Base-by-base conservation (phyloP, 2,797 vertebrate genomes). In the Ctenopoma kingsleyae region DNA sequence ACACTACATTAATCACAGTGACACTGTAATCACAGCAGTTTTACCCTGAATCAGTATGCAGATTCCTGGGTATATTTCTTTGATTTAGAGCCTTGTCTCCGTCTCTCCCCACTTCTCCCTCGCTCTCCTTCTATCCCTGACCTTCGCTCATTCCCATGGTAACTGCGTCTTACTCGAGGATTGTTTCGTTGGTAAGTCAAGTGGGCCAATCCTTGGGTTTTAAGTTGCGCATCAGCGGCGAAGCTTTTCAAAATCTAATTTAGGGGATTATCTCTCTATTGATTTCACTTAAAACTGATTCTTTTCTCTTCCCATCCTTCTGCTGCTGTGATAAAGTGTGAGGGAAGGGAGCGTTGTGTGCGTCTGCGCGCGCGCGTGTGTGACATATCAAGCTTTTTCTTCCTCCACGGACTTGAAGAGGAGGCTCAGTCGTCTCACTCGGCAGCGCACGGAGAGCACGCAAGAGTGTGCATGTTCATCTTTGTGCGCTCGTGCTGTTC, bases 221-320 rank as follows among this genome's bases (percentile, higher is more conserved):
- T 88, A 89, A 91, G 71, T 90, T 85, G 76, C 67, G 67, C 81
- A 74, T 84, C 87, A 61, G 71, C 71, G 71, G 69, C 78, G 52
- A 86, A 90, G 90, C 88, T 87, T 91, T 91, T 90, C 85, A 84
- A 91, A 94, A 94, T 94, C 90, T 93, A 89, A 94, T 94, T 94
- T 93, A 80, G 85, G 82, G 92, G 92, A 94, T 94, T 94, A 94
- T 92, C 92, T 93, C 85, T 90, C 91, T 91, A 92, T 93, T 93
- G 92, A 94, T 94, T 94, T 93, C 89, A 91, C 89, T 92, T 90
- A 90, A 91, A 93, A 90, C 86, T 67, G 83, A 86, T 90, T 89
- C 81, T 84, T 90, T 89, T 91, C 81, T 87, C 66, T 82, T 74
- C 53, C 80, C 75, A 60, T 76, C 80, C 84, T 58, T 82, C 79